These are phyloP conservation scores for Argya squamiceps DNA, from an alignment of 2,797 vertebrate species.

Conservation along the genomic window DNA sequence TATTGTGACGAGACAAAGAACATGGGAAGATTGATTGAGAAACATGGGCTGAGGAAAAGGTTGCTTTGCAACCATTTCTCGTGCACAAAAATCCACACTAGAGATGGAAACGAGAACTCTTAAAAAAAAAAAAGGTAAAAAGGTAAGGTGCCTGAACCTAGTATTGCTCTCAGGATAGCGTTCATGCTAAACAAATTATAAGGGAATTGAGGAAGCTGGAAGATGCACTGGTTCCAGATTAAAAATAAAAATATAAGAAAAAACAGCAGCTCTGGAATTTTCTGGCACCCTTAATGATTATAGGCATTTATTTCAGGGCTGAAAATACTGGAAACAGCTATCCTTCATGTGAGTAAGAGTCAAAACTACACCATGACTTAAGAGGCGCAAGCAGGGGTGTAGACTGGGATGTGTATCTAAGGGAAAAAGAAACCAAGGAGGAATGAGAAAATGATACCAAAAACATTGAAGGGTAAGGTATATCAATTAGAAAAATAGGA, in stretches of 20 bases:
- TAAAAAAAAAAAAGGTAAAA: too few species aligned
- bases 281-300: not conserved
- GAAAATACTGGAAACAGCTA: not conserved
- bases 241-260: not conserved
- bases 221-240: not conserved
- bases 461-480: not conserved
- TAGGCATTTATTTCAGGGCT: not conserved
- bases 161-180: not conserved
- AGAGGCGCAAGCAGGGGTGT: not conserved
- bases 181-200: not conserved
- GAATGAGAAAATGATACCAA: not conserved
- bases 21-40: not conserved
- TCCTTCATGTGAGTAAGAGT: not conserved
- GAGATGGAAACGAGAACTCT: not conserved
- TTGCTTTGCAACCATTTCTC: not conserved
- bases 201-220: not conserved
- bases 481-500: not conserved
- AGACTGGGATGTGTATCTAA: not conserved
- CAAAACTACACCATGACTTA: not conserved
- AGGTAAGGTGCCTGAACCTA: not conserved
- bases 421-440: not conserved
- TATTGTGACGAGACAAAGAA: constrained; percentile 61
- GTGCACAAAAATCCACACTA: not conserved
- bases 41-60: not conserved
- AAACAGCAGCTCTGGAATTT: not conserved